These are phyloP conservation scores for Tigriopus japonicus DNA, from an alignment of 1,140 invertebrate genomes.

Conservation along the genomic window DNA sequence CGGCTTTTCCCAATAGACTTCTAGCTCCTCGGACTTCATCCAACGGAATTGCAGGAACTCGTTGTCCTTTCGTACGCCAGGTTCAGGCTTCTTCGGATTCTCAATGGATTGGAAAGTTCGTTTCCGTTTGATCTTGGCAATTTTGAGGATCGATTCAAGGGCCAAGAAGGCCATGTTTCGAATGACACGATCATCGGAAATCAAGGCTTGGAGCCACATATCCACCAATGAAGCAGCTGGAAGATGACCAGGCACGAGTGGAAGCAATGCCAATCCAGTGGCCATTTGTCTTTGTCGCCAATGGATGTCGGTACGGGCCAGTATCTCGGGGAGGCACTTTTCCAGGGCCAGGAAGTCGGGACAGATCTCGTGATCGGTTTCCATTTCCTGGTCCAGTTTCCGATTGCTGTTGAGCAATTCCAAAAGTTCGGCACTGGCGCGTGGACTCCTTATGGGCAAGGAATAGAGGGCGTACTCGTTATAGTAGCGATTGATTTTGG, in stretches of 20 bases:
- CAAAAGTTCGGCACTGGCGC: background rate
- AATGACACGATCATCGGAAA: background rate
- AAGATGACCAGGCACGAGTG: background rate
- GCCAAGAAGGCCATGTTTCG: background rate
- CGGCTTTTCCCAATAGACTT: slow-evolving; percentile 9
- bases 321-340: background rate
- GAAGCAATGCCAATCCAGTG: slow-evolving; percentile 2
- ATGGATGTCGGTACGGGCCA: background rate
- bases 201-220: slow-evolving; percentile 1
- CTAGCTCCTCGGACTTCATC: background rate
- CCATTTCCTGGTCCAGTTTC: background rate
- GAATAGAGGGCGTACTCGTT: background rate
- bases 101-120: too few relatives aligned
- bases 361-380: background rate
- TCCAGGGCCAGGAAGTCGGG: slow-evolving; percentile 1
- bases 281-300: slow-evolving; percentile 10
- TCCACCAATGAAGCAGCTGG: background rate
- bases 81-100: too few relatives aligned
- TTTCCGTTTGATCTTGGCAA: too few relatives aligned
- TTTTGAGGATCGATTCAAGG: background rate
- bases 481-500: slow-evolving; percentile 9
- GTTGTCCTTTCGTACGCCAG: slow-evolving; percentile 8
- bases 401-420: background rate
- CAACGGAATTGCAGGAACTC: slow-evolving; percentile 3
- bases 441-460: background rate